phyloP scores from a whole-genome alignment of 2,113 vertebrate species.

The Acrocephalus arundinaceus region DNA sequence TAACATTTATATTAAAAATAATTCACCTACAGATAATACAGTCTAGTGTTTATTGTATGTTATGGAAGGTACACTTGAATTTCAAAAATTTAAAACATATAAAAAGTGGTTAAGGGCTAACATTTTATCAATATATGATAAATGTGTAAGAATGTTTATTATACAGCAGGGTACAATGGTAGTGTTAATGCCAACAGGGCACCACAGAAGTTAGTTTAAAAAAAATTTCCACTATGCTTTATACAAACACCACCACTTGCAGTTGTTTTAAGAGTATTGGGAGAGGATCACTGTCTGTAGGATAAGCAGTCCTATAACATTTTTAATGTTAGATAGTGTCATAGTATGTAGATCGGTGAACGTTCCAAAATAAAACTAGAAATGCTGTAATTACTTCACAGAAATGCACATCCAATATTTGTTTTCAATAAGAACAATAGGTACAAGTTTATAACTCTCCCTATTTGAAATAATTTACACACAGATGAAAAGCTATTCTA shows the following conservation, averaged over 20 bases:
- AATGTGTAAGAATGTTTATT: constrained; percentile 85
- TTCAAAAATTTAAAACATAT: constrained; percentile 93
- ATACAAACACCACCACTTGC: constrained; percentile 85
- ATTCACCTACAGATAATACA: constrained; percentile 74
- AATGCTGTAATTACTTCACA: constrained; percentile 82
- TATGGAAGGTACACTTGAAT: constrained; percentile 92
- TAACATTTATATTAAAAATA: constrained; percentile 65
- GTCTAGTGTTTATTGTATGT: constrained; percentile 91
- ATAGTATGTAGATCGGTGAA: constrained; percentile 80
- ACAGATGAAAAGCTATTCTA: constrained; percentile 84
- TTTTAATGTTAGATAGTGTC: constrained; percentile 80
- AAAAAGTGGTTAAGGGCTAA: constrained; percentile 89
- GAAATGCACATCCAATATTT: constrained; percentile 83
- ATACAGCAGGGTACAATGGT: constrained; percentile 85
- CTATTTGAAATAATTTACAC: constrained; percentile 89
- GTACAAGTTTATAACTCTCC: constrained; percentile 80
- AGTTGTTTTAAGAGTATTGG: constrained; percentile 75
- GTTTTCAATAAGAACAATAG: constrained; percentile 80
- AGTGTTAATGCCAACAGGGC: constrained; percentile 82
- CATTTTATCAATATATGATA: constrained; percentile 88
- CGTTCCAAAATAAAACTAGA: constrained; percentile 84
- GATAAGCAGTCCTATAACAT: constrained; percentile 67
- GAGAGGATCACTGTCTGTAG: constrained; percentile 65
- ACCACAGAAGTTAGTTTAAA: constrained; percentile 83
- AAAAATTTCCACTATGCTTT: constrained; percentile 87